Evolutionary conservation across 2,797 vertebrate genomes (phyloP).

Genomic region (Sparidentex hasta): DNA sequence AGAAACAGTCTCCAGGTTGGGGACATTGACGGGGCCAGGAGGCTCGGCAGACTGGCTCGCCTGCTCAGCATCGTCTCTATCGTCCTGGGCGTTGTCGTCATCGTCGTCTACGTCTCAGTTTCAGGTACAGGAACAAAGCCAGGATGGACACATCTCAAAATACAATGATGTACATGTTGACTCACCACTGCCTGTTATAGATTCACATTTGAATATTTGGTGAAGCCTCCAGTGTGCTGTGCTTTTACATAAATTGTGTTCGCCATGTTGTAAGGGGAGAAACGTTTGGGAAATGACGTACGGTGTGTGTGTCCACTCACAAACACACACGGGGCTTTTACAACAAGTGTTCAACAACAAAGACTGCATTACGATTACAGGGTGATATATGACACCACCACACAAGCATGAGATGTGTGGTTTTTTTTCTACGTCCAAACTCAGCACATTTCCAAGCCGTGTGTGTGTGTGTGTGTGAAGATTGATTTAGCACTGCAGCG

Average conservation of each 20-base stretch:
- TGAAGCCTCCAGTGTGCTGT: background rate
- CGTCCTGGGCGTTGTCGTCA: slow-evolving; percentile 90
- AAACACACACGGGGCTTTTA: slow-evolving; percentile 29
- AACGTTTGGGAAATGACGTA: slow-evolving; percentile 1
- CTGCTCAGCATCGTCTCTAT: slow-evolving; percentile 94
- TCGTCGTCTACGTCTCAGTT: slow-evolving; percentile 87
- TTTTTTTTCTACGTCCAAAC: slow-evolving; percentile 47
- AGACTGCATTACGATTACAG: slow-evolving; percentile 59
- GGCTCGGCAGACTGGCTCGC: slow-evolving; percentile 94
- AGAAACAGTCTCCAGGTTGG: slow-evolving; percentile 95
- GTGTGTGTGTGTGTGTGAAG: slow-evolving; percentile 29
- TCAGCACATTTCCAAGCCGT: slow-evolving; percentile 62
- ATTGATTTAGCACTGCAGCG: slow-evolving; percentile 62
- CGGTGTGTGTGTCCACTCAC: background rate
- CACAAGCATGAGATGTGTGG: slow-evolving; percentile 49
- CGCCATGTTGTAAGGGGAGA: background rate
- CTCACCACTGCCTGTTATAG: background rate
- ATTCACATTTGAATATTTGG: background rate
- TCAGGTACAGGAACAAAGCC: slow-evolving; percentile 82
- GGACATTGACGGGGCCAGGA: slow-evolving; percentile 92
- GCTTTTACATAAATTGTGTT: background rate
- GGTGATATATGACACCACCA: slow-evolving; percentile 67
- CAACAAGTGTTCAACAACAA: slow-evolving; percentile 49
- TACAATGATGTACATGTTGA: background rate
- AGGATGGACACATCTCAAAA: background rate